Percentiles rank a stretch among this genome's conserved stretches.
phyloP scores from a whole-genome alignment of 2,797 vertebrate species.

The Lagodon rhomboides region DNA sequence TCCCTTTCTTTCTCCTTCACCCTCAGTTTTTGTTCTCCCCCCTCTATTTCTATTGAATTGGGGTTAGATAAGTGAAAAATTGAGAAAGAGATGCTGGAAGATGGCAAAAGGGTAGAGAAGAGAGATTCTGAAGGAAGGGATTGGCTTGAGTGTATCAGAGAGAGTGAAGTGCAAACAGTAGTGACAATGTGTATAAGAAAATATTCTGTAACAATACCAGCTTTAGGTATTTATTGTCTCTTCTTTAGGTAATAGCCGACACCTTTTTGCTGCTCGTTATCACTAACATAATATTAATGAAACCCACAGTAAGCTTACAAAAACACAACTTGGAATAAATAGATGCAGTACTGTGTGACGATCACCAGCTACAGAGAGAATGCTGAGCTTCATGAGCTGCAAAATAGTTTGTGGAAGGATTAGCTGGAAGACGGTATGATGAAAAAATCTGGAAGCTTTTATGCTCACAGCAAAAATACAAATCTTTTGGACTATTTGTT shows the following conservation, averaged over 20 bases:
- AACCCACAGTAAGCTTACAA: background rate
- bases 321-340: conserved; percentile 7
- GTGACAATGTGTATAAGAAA: conserved; percentile 8
- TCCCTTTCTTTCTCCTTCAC: conserved; percentile 29
- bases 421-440: too few species aligned
- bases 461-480: conserved; percentile 20
- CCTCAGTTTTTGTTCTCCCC: conserved; percentile 18
- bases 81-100: conserved; percentile 40
- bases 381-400: background rate
- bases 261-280: background rate
- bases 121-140: conserved; percentile 17
- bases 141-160: conserved; percentile 7
- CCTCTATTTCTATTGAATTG: conserved; percentile 40
- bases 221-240: background rate
- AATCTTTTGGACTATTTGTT: conserved; percentile 18
- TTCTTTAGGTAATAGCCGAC: background rate
- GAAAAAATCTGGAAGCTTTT: conserved; percentile 7
- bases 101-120: conserved; percentile 23
- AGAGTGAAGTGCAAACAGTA: background rate
- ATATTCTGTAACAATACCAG: conserved; percentile 1
- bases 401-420: background rate
- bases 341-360: background rate
- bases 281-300: background rate
- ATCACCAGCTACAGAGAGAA: background rate
- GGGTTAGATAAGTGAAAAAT: conserved; percentile 61